Evolutionary conservation across 2,888 invertebrate genomes (phyloP).

Genomic region (Tiliacea citrago): DNA sequence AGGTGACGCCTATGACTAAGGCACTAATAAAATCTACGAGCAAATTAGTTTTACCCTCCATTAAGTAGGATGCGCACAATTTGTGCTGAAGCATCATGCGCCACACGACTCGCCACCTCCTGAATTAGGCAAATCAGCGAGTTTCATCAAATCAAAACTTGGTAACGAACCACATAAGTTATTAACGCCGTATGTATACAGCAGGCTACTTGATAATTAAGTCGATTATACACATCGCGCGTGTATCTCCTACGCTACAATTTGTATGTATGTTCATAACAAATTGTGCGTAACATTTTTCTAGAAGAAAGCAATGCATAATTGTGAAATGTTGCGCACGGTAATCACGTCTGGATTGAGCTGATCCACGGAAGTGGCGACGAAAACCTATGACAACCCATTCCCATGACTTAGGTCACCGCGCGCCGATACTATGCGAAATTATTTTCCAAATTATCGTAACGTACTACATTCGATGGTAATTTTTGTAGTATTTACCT

Average conservation of each 20-base stretch:
- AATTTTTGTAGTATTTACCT: background rate
- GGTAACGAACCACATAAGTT: slow-evolving; percentile 70
- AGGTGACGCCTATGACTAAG: slow-evolving; percentile 7
- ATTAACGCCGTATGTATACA: slow-evolving; percentile 66
- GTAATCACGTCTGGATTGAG: slow-evolving; percentile 35
- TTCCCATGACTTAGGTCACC: background rate
- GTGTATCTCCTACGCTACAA: slow-evolving; percentile 36
- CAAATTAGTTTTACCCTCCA: slow-evolving; percentile 53
- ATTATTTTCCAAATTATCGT: background rate
- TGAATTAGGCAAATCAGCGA: slow-evolving; percentile 65
- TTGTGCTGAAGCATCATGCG: slow-evolving; percentile 44
- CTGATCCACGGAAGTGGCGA: background rate
- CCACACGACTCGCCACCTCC: slow-evolving; percentile 52
- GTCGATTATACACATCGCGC: slow-evolving; percentile 44
- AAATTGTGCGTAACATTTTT: slow-evolving; percentile 56
- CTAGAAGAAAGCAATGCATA: slow-evolving; percentile 50
- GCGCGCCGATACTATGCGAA: background rate
- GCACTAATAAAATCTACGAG: slow-evolving; percentile 29
- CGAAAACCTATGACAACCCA: background rate
- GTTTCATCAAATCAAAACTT: slow-evolving; percentile 73
- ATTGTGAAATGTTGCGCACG: slow-evolving; percentile 30
- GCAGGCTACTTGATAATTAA: slow-evolving; percentile 60
- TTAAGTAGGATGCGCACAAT: slow-evolving; percentile 57
- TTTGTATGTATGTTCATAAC: slow-evolving; percentile 38
- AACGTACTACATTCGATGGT: background rate